Conservation (phyloP, 2,888 invertebrate genomes). For the Ptychoptera albimana region DNA sequence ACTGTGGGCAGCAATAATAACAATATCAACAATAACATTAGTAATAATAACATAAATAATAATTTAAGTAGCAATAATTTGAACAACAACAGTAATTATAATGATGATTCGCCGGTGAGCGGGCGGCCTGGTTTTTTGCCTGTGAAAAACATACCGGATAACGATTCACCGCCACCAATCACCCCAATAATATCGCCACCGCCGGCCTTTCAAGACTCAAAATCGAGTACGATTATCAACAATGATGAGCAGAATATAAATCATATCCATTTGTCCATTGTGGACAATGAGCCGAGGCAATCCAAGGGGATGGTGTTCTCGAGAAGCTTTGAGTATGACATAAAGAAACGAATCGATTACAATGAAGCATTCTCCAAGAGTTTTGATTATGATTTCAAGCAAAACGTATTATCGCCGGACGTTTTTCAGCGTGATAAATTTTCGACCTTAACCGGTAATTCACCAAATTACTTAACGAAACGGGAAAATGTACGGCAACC, state of each 20-base stretch:
- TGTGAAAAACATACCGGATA: constrained; percentile 23
- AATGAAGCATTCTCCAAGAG: constrained; percentile 30
- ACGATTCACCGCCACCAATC: constrained; percentile 43
- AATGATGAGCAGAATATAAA: constrained; percentile 4
- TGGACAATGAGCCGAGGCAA: constrained; percentile 1
- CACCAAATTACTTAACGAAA: constrained; percentile 29
- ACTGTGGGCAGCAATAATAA: no score
- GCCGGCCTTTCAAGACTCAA: constrained; percentile 48
- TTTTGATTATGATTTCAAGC: constrained; percentile 27
- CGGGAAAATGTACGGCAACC: constrained; percentile 22
- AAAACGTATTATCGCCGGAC: constrained; percentile 2
- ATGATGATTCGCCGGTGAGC: constrained; percentile 14
- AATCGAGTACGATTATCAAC: constrained; percentile 15
- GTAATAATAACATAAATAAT: no score
- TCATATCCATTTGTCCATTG: constrained; percentile 3
- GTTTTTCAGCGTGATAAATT: constrained; percentile 16
- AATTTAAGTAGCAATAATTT: not conserved
- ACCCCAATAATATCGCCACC: constrained; percentile 55
- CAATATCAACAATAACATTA: no score
- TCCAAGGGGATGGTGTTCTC: constrained; percentile 30
- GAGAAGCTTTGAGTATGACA: constrained; percentile 30
- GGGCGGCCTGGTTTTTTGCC: constrained; percentile 30
- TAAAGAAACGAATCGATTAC: constrained; percentile 23
- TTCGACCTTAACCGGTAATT: constrained; percentile 27
- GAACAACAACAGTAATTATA: not conserved